These are phyloP conservation scores for Lagenorhynchus albirostris DNA, from an alignment of 2,113 vertebrate species.

Conservation along the genomic window DNA sequence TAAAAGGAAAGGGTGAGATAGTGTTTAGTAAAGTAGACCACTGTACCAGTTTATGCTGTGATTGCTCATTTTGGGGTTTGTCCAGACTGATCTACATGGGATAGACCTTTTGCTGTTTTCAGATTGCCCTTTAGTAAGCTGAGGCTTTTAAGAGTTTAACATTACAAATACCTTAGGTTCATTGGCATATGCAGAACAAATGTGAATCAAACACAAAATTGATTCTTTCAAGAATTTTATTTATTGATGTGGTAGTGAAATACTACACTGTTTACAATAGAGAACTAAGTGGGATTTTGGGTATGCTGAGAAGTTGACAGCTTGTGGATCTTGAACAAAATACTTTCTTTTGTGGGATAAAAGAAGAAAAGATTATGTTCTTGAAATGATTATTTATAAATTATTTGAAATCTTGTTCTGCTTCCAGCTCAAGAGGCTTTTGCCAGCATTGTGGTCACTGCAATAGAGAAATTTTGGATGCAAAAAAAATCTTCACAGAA, in stretches of 20 bases:
- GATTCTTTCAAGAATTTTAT: constrained; percentile 79
- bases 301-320: constrained; percentile 81
- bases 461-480: constrained; percentile 75
- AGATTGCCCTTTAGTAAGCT: constrained; percentile 56
- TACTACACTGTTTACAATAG: constrained; percentile 82
- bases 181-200: constrained; percentile 84
- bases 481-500: constrained; percentile 67
- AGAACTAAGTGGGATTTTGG: constrained; percentile 78
- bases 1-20: background rate
- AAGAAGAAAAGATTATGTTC: constrained; percentile 78
- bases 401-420: constrained; percentile 80
- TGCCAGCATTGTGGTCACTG: constrained; percentile 77
- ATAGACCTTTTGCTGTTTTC: constrained; percentile 28
- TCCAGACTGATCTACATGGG: background rate
- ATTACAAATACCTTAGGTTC: constrained; percentile 75
- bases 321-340: constrained; percentile 78
- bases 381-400: constrained; percentile 84
- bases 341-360: constrained; percentile 80
- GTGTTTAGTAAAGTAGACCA: background rate
- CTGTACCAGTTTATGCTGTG: background rate
- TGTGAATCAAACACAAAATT: constrained; percentile 80
- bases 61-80: background rate
- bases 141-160: constrained; percentile 52
- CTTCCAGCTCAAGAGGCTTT: constrained; percentile 67
- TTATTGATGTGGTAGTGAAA: constrained; percentile 82